Conservation (phyloP, 2,888 invertebrate genomes). For the Philhelius pedissequus region DNA sequence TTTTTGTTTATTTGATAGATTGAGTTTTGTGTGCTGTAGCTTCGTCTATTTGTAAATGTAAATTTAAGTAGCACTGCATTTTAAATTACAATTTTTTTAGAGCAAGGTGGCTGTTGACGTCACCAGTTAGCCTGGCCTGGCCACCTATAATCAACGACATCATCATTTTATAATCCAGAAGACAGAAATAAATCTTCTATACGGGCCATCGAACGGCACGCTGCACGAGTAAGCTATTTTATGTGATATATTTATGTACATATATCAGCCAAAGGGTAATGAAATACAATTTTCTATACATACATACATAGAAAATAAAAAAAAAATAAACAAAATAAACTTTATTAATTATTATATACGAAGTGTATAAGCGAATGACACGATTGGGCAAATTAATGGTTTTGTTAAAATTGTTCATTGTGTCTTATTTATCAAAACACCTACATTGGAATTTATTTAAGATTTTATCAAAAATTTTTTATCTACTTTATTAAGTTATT, state of each 20-base stretch:
- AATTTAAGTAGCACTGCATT: slow-evolving; percentile 37
- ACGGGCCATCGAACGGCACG: slow-evolving; percentile 62
- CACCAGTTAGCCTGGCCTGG: slow-evolving; percentile 69
- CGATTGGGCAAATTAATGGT: slow-evolving; percentile 11
- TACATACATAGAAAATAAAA: slow-evolving; percentile 28
- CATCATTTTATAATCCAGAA: slow-evolving; percentile 62
- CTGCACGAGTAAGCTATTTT: slow-evolving; percentile 16
- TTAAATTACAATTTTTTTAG: slow-evolving; percentile 46
- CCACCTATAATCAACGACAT: slow-evolving; percentile 61
- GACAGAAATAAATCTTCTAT: slow-evolving; percentile 62
- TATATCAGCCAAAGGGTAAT: slow-evolving; percentile 8
- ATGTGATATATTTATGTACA: neutral
- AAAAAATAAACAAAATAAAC: slow-evolving; percentile 40
- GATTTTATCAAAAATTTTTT: neutral
- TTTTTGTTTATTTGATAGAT: neutral
- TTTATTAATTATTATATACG: slow-evolving; percentile 10
- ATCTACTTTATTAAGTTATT: neutral
- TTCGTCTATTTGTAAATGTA: slow-evolving; percentile 31
- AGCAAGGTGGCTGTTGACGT: slow-evolving; percentile 74
- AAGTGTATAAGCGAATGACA: neutral
- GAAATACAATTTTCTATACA: slow-evolving; percentile 19
- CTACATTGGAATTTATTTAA: neutral
- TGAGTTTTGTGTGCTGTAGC: neutral
- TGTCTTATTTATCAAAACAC: neutral
- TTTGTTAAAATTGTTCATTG: neutral